A percentile compares a stretch with the other conserved stretches of the same genome.
Evolutionary conservation across 2,113 vertebrate species (phyloP).

Genomic region (Erpornis zantholeuca): DNA sequence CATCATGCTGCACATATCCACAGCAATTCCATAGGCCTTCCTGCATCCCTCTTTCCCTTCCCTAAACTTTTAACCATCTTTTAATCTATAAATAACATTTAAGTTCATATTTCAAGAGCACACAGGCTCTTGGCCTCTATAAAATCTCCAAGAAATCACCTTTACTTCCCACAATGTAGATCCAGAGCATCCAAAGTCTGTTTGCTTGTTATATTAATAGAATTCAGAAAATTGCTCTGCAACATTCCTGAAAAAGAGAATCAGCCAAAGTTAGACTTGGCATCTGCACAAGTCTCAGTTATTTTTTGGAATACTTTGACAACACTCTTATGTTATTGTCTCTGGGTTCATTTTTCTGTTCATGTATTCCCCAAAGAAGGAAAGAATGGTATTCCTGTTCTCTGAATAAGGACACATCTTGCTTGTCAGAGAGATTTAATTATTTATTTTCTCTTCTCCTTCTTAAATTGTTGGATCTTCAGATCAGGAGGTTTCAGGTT

Average conservation of each 20-base stretch:
- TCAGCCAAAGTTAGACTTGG: slow-evolving; percentile 48
- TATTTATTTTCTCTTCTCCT: slow-evolving; percentile 3
- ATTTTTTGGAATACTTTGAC: slow-evolving; percentile 64
- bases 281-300: slow-evolving; percentile 37
- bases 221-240: slow-evolving; percentile 45
- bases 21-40: background rate
- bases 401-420: slow-evolving; percentile 58
- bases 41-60: background rate
- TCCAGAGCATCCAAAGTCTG: background rate
- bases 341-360: slow-evolving; percentile 32
- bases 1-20: background rate
- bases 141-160: slow-evolving; percentile 6
- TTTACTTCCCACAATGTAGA: background rate
- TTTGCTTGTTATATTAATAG: slow-evolving; percentile 42
- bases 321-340: slow-evolving; percentile 56
- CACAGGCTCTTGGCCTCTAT: background rate
- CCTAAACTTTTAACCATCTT: background rate
- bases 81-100: background rate
- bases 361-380: slow-evolving; percentile 65
- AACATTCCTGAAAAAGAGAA: slow-evolving; percentile 58
- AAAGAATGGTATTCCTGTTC: slow-evolving; percentile 48
- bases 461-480: background rate
- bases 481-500: background rate
- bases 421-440: background rate
- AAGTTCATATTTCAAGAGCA: background rate